phyloP scores from a whole-genome alignment of 1,140 invertebrate species.

The Armadillidium nasatum region DNA sequence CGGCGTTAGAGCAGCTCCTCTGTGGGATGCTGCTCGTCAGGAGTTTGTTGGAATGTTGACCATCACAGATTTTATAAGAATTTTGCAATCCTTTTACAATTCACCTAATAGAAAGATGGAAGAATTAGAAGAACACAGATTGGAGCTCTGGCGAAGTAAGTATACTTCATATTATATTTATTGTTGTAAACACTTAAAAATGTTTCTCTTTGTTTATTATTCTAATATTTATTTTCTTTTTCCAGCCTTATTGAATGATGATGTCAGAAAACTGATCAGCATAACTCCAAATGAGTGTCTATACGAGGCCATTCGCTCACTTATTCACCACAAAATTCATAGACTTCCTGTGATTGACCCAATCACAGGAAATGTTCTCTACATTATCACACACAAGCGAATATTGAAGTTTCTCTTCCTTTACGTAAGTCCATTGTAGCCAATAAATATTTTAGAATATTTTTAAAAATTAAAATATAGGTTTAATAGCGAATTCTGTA shows the following conservation, averaged over 20 bases:
- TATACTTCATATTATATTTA: constrained; percentile 21
- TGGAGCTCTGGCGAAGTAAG: constrained; percentile 87
- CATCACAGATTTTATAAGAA: constrained; percentile 99
- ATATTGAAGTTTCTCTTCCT: constrained; percentile 97
- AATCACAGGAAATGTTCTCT: constrained; percentile 91
- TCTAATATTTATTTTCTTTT: neutral
- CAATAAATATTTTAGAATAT: too few relatives aligned
- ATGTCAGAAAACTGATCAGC: constrained; percentile 74
- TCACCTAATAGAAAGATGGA: constrained; percentile 86
- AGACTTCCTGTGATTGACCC: constrained; percentile 93
- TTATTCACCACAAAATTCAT: constrained; percentile 93
- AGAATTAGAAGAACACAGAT: constrained; percentile 94
- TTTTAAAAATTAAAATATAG: too few relatives aligned
- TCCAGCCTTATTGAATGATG: constrained; percentile 72
- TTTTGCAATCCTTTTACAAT: constrained; percentile 90
- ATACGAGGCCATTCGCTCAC: constrained; percentile 85
- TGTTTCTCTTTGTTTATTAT: neutral
- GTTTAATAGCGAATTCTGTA: too few relatives aligned
- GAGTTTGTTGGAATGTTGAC: constrained; percentile 96
- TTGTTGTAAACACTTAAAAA: neutral
- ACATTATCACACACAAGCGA: constrained; percentile 97
- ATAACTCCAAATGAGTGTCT: constrained; percentile 83
- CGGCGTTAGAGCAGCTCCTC: constrained; percentile 91
- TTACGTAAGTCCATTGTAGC: constrained; percentile 73
- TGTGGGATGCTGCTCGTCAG: constrained; percentile 91